These are phyloP conservation scores for Furnarius figulus DNA, from an alignment of 2,113 vertebrate species.

Conservation along the genomic window DNA sequence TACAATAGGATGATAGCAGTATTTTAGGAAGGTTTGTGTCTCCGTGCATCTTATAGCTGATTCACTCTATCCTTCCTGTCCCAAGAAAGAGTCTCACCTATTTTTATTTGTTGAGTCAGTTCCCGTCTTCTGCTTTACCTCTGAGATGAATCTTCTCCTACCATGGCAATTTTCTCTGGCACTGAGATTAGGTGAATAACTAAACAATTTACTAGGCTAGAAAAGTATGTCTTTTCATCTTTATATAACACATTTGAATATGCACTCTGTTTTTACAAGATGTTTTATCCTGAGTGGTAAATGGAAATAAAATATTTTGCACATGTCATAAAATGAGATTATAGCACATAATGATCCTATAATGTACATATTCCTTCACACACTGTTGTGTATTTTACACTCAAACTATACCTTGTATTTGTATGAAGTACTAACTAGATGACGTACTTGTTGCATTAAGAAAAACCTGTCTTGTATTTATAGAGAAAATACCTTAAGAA, in stretches of 20 bases:
- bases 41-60: not conserved
- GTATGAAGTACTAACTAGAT: not conserved
- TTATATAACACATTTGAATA: not conserved
- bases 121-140: not conserved
- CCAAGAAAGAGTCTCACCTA: not conserved
- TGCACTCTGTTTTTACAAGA: not conserved
- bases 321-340: not conserved
- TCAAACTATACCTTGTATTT: not conserved
- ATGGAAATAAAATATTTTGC: not conserved
- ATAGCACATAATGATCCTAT: not conserved
- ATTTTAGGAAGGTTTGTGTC: not conserved
- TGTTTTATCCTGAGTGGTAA: not conserved
- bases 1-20: not conserved
- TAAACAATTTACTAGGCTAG: not conserved
- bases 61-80: not conserved
- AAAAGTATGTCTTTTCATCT: not conserved
- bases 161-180: not conserved
- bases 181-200: not conserved
- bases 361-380: not conserved
- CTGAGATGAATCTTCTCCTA: not conserved
- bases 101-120: not conserved
- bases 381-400: not conserved
- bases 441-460: not conserved
- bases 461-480: not conserved
- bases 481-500: not conserved